Evolutionary conservation across 1,140 invertebrate species (phyloP), one percentile per base, ranked within the genome.

Genomic region (Lordiphosa clarofinis): DNA sequence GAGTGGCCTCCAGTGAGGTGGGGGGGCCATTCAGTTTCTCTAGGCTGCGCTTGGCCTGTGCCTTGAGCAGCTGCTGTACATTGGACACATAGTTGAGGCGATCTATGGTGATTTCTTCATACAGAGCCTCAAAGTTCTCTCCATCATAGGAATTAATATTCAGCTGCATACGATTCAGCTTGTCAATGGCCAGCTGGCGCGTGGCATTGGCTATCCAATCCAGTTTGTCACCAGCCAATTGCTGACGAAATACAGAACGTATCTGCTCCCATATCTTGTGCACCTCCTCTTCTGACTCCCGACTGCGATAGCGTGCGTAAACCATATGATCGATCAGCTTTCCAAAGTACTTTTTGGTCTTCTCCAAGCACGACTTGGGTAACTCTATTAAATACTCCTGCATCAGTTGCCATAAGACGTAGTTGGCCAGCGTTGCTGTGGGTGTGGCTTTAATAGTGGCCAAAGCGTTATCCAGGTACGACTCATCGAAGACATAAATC

Each of bases 121-220:
- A 87, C 0, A 65, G 21, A 6, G 50, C 24, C 4, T 67, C 54
- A 12, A 87, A 86, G 24, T 86, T 39, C 8, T 65, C 78, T 0
- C 53, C 38, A 15, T 87, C 79, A 35, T 87, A 74, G 12, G 79
- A 62, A 33, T 82, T 78, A 5, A 87, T 87, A 12, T 53, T 8
- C 5, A 87, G 55, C 11, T 65, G 36, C 86, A 87, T 87, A 0
- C 8, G 39, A 10, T 78, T 57, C 8, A 87, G 42, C 43, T 87
- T 87, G 15, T 74, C 55, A 7, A 87, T 56, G 39, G 86, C 86
- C 35, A 65, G 6, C 10, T 46, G 38, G 8, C 79, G 55, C 0
- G 86, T 87, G 3, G 10, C 15, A 9, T 86, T 74, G 0, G 55
- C n/a, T 4, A 87, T 87, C 86, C 86, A 87, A 43, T 81, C 69